Conservation (phyloP, 2,797 vertebrate species). For the Selene dorsalis region DNA sequence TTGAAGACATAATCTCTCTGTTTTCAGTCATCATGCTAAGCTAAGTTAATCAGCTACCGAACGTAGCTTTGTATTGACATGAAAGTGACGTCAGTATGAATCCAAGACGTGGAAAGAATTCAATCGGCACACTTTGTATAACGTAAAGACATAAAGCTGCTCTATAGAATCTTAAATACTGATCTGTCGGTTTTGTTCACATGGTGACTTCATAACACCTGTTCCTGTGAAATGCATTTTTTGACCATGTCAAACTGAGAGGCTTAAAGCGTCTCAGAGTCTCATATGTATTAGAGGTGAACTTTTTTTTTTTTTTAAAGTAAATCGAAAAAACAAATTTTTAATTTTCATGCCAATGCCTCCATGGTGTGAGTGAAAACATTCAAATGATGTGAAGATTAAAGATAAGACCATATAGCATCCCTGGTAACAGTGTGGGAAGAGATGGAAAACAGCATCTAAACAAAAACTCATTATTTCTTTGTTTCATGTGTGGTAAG, state of each 20-base stretch:
- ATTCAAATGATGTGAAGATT: conserved; percentile 5
- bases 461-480: conserved; percentile 58
- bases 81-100: too few relatives aligned
- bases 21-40: too few relatives aligned
- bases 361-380: neutral
- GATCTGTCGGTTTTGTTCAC: neutral
- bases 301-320: neutral
- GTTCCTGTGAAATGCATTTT: neutral
- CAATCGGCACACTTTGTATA: too few relatives aligned
- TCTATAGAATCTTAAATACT: neutral
- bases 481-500: conserved; percentile 47
- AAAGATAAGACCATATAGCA: neutral
- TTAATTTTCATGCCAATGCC: neutral
- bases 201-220: neutral
- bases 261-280: neutral
- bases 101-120: too few relatives aligned
- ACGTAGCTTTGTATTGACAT: too few relatives aligned
- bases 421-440: neutral
- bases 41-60: too few relatives aligned
- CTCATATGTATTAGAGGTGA: neutral
- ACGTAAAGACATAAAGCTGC: too few relatives aligned
- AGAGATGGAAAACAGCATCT: conserved; percentile 23
- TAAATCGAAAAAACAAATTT: neutral
- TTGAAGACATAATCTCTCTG: too few relatives aligned
- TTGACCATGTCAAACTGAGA: neutral